phyloP scores from a whole-genome alignment of 2,888 invertebrate genomes.

The Deilephila porcellus region DNA sequence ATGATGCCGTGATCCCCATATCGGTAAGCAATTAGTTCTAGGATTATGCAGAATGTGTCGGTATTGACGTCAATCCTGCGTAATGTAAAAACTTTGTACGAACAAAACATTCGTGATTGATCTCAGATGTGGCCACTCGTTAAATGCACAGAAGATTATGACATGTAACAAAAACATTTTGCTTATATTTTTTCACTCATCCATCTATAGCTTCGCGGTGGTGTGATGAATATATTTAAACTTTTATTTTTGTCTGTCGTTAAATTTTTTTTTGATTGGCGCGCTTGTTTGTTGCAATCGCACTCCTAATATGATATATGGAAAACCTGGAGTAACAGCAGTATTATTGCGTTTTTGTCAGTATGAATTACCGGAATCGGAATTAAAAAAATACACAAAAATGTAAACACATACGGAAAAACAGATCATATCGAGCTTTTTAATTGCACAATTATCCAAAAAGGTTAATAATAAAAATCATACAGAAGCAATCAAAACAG shows the following conservation, averaged over 20 bases:
- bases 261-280: neutral
- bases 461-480: constrained; percentile 1
- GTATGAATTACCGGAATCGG: too few species aligned
- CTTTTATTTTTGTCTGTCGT: neutral
- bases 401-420: neutral
- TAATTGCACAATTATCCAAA: neutral
- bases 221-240: neutral
- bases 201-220: neutral
- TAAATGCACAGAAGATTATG: neutral
- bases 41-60: neutral
- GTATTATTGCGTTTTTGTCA: too few species aligned
- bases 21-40: constrained; percentile 13
- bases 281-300: neutral
- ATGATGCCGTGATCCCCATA: constrained; percentile 24
- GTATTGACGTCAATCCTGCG: constrained; percentile 26
- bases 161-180: constrained; percentile 11
- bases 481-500: neutral
- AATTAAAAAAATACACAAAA: too few species aligned
- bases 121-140: constrained; percentile 7
- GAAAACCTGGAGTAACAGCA: too few species aligned
- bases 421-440: neutral
- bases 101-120: constrained; percentile 7
- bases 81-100: constrained; percentile 1
- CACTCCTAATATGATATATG: too few species aligned
- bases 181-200: neutral